Evolutionary conservation across 1,140 invertebrate genomes (phyloP).

Genomic region (Eubasilissa regina): DNA sequence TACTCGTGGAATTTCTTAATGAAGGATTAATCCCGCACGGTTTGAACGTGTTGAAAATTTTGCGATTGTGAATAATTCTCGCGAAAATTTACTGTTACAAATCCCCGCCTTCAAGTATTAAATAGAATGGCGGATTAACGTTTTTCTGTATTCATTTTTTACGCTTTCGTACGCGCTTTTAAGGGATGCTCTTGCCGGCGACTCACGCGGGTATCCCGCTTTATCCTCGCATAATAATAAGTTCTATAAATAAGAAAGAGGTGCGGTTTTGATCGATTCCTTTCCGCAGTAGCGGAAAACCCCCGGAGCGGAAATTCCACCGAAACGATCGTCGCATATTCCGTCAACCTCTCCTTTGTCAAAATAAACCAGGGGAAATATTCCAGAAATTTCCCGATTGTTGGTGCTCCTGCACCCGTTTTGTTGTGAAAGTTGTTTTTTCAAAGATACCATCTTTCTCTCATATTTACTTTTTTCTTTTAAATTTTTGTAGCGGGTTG

Average conservation of each 20-base stretch:
- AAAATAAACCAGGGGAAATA: constrained; percentile 34
- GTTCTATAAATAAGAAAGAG: constrained; percentile 15
- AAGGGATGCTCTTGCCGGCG: background rate
- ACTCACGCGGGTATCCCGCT: background rate
- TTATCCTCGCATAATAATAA: constrained; percentile 17
- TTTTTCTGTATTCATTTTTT: constrained; percentile 4
- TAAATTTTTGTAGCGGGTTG: background rate
- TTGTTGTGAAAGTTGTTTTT: constrained; percentile 4
- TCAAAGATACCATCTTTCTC: background rate
- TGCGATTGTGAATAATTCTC: no score
- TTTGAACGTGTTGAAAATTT: no score
- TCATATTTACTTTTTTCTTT: background rate
- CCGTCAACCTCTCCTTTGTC: constrained; percentile 35
- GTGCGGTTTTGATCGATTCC: constrained; percentile 24
- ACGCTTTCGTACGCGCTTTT: background rate
- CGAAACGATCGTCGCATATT: constrained; percentile 23
- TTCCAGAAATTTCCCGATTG: constrained; percentile 20
- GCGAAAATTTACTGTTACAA: background rate
- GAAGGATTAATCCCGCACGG: no score
- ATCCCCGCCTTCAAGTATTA: background rate
- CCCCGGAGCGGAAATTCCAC: constrained; percentile 30
- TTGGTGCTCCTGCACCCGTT: constrained; percentile 25
- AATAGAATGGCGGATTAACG: background rate
- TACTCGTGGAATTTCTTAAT: no score
- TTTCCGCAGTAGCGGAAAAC: constrained; percentile 16